Evolutionary conservation across 2,888 invertebrate species (phyloP), one percentile per base, ranked within the genome.

Genomic region (Xestia sexstrigata): DNA sequence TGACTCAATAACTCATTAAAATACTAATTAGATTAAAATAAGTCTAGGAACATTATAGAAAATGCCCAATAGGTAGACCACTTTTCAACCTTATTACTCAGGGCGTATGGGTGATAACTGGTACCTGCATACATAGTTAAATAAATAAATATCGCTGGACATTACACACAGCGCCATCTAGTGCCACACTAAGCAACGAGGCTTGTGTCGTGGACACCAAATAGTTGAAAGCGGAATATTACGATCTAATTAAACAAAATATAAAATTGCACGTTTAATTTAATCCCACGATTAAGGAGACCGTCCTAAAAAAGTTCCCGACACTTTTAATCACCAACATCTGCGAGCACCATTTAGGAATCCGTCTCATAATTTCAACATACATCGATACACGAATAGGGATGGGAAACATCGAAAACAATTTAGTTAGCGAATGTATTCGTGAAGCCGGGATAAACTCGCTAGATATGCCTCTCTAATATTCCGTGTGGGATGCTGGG

Each of bases 381-480:
- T 67, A 65, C 71, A 80, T 87, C 85, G 87, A 84, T 84, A 78
- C 82, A 80, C 84, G 79, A 79, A 83, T 83, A 82, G 78, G 74
- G 86, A 81, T 74, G 73, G 62, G 84, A 87, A 87, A 89, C 87
- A 91, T 92, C 91, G 90, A 93, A 93, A 94, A 95, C 94, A 95
- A 95, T 95, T 95, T 94, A 92, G 95, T 95, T 96, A 95, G 91
- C 93, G 92, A 62, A 92, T 94, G 94, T 92, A 95, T 95, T 94
- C 92, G 93, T 92, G 93, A 95, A 94, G 93, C 92, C 90, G 85
- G 93, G 90, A 92, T 94, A 91, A 93, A 93, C 92, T 92, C 88
- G 87, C 90, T 88, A 92, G 92, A 93, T 93, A 93, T 92, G 91
- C 90, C 87, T 89, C 94, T 96, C 95, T 94, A 95, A 96, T 95